Percentiles rank a stretch among this genome's conserved stretches.
These are phyloP conservation scores for Melipona beecheii DNA, from an alignment of 2,888 invertebrate species.

Conservation along the genomic window DNA sequence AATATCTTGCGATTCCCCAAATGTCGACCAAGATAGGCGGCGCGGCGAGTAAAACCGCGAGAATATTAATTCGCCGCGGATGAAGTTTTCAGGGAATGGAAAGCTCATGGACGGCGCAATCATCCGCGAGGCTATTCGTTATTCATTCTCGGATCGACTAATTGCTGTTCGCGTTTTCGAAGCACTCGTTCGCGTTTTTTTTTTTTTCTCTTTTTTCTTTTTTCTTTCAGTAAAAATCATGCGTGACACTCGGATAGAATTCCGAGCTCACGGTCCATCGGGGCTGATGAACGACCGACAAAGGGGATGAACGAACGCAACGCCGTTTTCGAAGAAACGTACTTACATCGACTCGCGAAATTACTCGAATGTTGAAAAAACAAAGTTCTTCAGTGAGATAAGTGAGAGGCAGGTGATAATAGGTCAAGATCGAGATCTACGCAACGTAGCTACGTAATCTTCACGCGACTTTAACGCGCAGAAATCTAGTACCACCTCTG, in stretches of 20 bases:
- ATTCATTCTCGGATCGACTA: slow-evolving; percentile 20
- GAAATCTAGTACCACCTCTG: too few relatives aligned
- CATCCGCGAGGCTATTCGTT: slow-evolving; percentile 5
- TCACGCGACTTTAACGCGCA: too few relatives aligned
- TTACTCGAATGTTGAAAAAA: too few relatives aligned
- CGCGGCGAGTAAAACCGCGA: not conserved
- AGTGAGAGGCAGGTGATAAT: too few relatives aligned
- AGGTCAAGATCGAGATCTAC: too few relatives aligned
- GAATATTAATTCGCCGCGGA: slow-evolving; percentile 17
- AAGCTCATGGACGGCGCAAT: not conserved
- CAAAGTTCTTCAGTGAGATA: too few relatives aligned
- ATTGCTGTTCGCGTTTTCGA: slow-evolving; percentile 16
- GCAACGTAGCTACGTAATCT: too few relatives aligned
- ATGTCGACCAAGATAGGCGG: not conserved
- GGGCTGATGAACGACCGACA: not conserved
- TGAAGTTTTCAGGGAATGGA: not conserved
- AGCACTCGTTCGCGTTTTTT: not conserved
- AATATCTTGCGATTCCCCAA: not conserved
- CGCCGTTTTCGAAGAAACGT: too few relatives aligned
- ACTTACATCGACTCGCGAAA: too few relatives aligned
- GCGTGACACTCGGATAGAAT: not conserved
- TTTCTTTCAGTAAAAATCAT: not conserved
- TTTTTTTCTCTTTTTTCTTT: too few relatives aligned
- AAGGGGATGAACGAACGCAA: not conserved
- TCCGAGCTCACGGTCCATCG: slow-evolving; percentile 9